Evolutionary conservation across 2,797 vertebrate species (phyloP).

Genomic region (Sebastes hubbsi): DNA sequence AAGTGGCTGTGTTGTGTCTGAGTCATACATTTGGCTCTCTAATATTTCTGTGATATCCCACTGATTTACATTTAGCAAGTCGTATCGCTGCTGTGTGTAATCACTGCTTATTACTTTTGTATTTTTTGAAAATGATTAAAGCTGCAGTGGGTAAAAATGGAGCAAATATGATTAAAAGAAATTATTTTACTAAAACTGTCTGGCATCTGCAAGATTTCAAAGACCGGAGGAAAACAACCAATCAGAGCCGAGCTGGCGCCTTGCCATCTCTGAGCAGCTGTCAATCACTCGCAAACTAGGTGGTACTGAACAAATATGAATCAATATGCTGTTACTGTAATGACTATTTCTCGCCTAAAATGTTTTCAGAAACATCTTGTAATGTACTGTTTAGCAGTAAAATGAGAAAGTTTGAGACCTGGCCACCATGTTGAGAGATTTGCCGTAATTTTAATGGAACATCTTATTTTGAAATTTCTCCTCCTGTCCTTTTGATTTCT

Average conservation of each 20-base stretch:
- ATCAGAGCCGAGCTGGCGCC: not conserved
- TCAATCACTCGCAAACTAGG: not conserved
- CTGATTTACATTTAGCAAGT: not conserved
- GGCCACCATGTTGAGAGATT: not conserved
- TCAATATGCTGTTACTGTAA: not conserved
- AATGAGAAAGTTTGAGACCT: not conserved
- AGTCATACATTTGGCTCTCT: constrained; percentile 17
- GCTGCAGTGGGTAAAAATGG: not conserved
- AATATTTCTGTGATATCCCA: constrained; percentile 3
- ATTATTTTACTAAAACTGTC: not conserved
- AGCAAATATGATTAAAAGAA: not conserved
- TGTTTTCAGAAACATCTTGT: no score
- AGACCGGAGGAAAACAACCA: not conserved
- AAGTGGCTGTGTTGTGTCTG: constrained; percentile 4
- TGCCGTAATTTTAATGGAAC: not conserved
- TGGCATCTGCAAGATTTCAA: not conserved
- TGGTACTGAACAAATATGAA: not conserved
- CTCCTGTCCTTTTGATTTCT: not conserved
- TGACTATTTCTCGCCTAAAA: not conserved
- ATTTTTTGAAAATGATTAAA: not conserved
- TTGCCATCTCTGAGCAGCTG: not conserved
- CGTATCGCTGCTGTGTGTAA: not conserved
- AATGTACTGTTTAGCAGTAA: not conserved
- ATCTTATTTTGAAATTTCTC: not conserved
- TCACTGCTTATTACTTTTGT: not conserved